Evolutionary conservation across 2,113 vertebrate species (phyloP).

Genomic region (Bostrychus sinensis): DNA sequence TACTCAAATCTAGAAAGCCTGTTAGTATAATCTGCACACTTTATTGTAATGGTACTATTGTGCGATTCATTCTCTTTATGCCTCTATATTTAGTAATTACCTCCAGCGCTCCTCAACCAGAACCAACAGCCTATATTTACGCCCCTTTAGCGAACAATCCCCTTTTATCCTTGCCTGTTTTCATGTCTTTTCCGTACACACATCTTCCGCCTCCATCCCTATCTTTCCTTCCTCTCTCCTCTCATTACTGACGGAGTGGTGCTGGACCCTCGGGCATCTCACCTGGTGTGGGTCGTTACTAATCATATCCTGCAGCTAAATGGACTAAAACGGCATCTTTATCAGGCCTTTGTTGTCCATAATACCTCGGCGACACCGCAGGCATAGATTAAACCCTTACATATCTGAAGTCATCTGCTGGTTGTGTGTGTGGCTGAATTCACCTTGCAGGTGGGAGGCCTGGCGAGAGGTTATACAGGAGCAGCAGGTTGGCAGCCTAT

Average conservation of each 20-base stretch:
- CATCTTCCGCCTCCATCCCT: not conserved
- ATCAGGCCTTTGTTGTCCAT: constrained; percentile 67
- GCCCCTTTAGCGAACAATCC: constrained; percentile 27
- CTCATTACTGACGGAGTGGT: constrained; percentile 28
- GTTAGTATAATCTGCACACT: not conserved
- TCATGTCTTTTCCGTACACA: constrained; percentile 5
- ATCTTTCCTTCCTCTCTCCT: constrained; percentile 11
- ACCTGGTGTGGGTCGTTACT: constrained; percentile 65
- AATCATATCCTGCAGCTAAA: constrained; percentile 69
- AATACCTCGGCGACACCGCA: constrained; percentile 53
- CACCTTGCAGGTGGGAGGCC: constrained; percentile 12
- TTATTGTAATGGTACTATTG: not conserved
- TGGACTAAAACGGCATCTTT: constrained; percentile 66
- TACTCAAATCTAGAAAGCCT: not conserved
- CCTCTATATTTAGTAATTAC: constrained; percentile 8
- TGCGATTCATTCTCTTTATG: constrained; percentile 2
- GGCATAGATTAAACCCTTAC: constrained; percentile 58
- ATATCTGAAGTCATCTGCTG: constrained; percentile 58
- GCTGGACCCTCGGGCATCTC: constrained; percentile 51
- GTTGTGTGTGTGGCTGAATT: constrained; percentile 16
- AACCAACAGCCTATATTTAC: constrained; percentile 7
- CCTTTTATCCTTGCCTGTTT: constrained; percentile 23
- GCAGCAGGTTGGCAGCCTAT: constrained; percentile 33
- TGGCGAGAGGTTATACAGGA: constrained; percentile 33
- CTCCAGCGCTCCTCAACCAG: not conserved